Evolutionary conservation across 2,797 vertebrate species (phyloP).

Genomic region (Malurus leucopterus): DNA sequence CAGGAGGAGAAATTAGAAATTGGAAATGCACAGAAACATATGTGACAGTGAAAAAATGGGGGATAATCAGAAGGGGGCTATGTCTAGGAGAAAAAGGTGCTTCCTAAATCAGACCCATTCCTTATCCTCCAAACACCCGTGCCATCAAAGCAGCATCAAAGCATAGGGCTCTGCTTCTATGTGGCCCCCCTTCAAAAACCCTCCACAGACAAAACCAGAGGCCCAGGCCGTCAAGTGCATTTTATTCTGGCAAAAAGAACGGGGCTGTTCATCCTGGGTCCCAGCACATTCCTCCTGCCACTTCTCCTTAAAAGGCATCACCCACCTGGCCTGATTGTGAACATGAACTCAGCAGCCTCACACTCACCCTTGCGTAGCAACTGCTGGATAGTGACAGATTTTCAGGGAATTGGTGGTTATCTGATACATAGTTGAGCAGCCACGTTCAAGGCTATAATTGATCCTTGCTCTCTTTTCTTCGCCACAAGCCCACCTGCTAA

Average conservation of each 20-base stretch:
- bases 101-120: neutral
- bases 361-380: slow-evolving; percentile 49
- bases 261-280: neutral
- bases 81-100: neutral
- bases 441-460: slow-evolving; percentile 68
- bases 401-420: slow-evolving; percentile 69
- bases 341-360: slow-evolving; percentile 13
- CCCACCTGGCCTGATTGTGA: slow-evolving; percentile 45
- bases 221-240: neutral
- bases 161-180: neutral
- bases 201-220: neutral
- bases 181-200: neutral
- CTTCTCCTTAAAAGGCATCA: slow-evolving; percentile 60
- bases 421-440: slow-evolving; percentile 63
- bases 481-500: slow-evolving; percentile 63
- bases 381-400: slow-evolving; percentile 66
- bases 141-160: neutral
- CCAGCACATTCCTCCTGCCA: neutral
- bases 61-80: neutral
- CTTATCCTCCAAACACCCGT: neutral
- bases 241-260: neutral
- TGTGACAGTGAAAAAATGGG: neutral
- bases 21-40: neutral
- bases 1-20: neutral
- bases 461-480: slow-evolving; percentile 59